A percentile compares a stretch with the other conserved stretches of the same genome.
These are phyloP conservation scores for Tetrax tetrax DNA, from an alignment of 2,113 vertebrate genomes.

Conservation along the genomic window DNA sequence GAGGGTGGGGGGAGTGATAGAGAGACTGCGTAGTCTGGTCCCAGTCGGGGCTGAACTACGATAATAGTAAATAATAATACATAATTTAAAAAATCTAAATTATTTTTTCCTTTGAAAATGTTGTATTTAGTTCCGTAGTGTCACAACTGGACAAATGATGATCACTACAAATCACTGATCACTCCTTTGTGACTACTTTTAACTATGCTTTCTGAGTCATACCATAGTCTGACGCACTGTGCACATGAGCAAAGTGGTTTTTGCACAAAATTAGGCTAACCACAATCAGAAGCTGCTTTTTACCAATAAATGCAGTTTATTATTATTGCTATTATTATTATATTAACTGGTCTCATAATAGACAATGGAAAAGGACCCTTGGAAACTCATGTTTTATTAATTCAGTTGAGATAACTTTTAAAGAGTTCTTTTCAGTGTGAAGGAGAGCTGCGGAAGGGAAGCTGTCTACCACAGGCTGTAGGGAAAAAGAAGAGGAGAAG, in stretches of 20 bases:
- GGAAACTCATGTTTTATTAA: neutral
- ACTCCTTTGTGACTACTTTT: neutral
- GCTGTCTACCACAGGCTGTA: neutral
- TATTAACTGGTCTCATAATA: rapidly evolving
- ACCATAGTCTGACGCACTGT: neutral
- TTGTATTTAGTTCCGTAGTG: neutral
- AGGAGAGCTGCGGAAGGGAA: neutral
- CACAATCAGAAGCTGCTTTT: neutral
- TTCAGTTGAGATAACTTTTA: neutral
- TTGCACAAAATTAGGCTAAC: neutral
- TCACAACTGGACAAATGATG: neutral
- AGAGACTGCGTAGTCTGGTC: too few relatives aligned
- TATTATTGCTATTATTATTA: neutral
- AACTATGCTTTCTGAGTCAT: neutral
- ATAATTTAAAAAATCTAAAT: neutral
- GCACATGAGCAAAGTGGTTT: neutral
- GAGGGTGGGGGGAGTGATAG: too few relatives aligned
- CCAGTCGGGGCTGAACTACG: too few relatives aligned
- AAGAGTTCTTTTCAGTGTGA: neutral
- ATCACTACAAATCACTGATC: neutral
- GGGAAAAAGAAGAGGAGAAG: neutral
- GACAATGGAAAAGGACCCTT: neutral
- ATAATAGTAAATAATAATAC: neutral
- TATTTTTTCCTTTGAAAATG: neutral
- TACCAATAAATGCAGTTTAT: neutral